Evolutionary conservation across 1,140 invertebrate species (phyloP).

Genomic region (Sycobia sp.): DNA sequence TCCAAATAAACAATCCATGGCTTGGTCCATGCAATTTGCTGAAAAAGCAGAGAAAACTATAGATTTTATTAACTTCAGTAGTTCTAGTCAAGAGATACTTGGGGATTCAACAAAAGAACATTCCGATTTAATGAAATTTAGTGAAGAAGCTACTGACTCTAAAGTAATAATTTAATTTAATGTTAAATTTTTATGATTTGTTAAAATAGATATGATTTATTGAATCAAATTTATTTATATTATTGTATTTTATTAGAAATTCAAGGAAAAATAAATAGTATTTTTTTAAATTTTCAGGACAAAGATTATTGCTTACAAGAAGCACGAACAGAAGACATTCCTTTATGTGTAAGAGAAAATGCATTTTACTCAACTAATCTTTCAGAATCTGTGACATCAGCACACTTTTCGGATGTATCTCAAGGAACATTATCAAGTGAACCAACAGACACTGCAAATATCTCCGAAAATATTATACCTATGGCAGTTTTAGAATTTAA

Average conservation of each 20-base stretch:
- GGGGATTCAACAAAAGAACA: neutral
- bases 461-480: constrained; percentile 10
- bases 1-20: neutral
- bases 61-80: constrained; percentile 7
- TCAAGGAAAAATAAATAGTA: too few relatives aligned
- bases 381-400: neutral
- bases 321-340: constrained; percentile 10
- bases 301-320: constrained; percentile 14
- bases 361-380: neutral
- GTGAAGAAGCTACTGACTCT: neutral
- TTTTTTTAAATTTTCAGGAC: too few relatives aligned
- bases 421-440: neutral
- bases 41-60: neutral
- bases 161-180: neutral
- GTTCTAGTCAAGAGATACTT: neutral
- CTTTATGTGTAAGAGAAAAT: constrained; percentile 14
- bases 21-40: constrained; percentile 6
- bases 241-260: too few relatives aligned
- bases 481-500: constrained; percentile 13
- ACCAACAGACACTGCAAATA: neutral
- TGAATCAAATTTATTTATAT: too few relatives aligned
- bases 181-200: neutral
- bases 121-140: constrained; percentile 33
- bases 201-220: too few relatives aligned
- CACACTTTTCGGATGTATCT: neutral